Percentiles rank a stretch among this genome's conserved stretches.
These are phyloP conservation scores for Chroicocephalus ridibundus DNA, from an alignment of 2,113 vertebrate genomes.

Conservation along the genomic window DNA sequence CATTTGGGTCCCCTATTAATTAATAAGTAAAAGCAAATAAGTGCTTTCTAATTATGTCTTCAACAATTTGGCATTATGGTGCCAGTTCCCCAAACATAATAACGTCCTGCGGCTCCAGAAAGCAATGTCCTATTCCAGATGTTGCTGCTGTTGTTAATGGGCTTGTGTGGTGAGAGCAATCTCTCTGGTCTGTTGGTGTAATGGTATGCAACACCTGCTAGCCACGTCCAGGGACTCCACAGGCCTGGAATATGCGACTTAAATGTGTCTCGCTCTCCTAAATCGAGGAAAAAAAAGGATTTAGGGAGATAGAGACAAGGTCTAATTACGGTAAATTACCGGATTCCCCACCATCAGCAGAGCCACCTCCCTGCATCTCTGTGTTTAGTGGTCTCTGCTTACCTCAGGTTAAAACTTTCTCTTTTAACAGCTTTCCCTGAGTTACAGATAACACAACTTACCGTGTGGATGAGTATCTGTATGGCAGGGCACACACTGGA, in stretches of 20 bases:
- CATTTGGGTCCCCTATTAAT: not conserved
- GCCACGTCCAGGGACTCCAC: not conserved
- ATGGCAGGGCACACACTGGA: not conserved
- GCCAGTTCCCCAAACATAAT: not conserved
- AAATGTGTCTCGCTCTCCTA: not conserved
- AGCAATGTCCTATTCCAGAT: slow-evolving; percentile 21
- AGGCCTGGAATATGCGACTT: not conserved
- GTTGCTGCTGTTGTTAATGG: not conserved
- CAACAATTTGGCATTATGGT: not conserved
- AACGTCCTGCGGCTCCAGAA: not conserved
- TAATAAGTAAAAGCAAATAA: not conserved
- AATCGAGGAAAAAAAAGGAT: not conserved
- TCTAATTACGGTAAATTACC: not conserved
- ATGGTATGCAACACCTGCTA: not conserved
- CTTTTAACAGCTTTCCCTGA: not conserved
- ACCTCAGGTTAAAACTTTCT: not conserved
- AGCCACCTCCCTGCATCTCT: not conserved
- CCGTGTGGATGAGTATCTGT: not conserved
- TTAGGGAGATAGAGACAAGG: not conserved
- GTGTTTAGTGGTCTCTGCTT: not conserved
- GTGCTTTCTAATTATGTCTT: not conserved
- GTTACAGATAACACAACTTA: not conserved
- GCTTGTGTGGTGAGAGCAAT: not conserved
- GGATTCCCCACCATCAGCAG: not conserved
- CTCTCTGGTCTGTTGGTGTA: not conserved